Evolutionary conservation across 2,888 invertebrate species (phyloP).

Genomic region (Acheta domesticus): DNA sequence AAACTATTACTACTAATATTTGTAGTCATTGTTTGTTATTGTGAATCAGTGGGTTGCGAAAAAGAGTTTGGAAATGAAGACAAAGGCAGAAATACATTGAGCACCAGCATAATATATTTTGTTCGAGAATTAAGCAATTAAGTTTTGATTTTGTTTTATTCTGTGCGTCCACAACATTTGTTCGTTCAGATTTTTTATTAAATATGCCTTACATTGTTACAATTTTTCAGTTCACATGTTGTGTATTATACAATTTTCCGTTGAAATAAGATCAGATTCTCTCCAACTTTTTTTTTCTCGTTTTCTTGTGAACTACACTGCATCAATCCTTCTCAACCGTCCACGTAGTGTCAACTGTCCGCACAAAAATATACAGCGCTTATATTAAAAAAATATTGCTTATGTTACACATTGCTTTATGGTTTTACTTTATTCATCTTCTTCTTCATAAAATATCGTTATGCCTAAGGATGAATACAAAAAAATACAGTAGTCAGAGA

Average conservation of each 20-base stretch:
- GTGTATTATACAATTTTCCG: background rate
- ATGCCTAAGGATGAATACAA: constrained; percentile 3
- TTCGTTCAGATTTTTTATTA: background rate
- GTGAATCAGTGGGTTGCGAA: no score
- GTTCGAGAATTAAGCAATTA: background rate
- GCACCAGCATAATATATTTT: background rate
- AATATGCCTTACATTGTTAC: background rate
- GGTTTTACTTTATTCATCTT: background rate
- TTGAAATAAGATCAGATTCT: background rate
- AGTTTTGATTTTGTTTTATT: background rate
- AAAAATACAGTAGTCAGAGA: background rate
- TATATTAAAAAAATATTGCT: background rate
- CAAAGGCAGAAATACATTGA: background rate
- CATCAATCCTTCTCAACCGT: background rate
- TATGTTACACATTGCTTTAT: constrained; percentile 6
- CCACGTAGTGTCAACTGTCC: background rate
- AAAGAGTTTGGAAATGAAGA: no score
- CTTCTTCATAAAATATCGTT: constrained; percentile 8
- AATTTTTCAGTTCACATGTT: background rate
- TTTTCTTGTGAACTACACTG: background rate
- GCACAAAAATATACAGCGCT: background rate
- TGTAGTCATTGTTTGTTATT: no score
- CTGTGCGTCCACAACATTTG: background rate
- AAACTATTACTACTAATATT: no score
- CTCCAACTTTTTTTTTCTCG: background rate